Evolutionary conservation across 2,888 invertebrate genomes (phyloP).

Genomic region (Watsonalla binaria): DNA sequence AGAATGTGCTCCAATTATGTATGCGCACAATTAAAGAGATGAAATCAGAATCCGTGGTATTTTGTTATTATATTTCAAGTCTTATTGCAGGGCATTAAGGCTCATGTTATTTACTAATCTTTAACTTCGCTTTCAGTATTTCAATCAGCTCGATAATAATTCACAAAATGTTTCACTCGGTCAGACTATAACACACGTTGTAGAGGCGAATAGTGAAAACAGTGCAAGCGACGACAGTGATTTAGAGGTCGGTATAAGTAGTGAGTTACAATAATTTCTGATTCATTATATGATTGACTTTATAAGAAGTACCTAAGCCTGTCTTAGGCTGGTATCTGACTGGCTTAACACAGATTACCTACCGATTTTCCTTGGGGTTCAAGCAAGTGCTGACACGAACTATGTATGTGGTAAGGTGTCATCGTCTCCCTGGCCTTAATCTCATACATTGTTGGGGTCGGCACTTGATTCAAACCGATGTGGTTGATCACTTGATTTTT

Average conservation of each 20-base stretch:
- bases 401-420: too few species aligned
- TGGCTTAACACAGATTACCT: background rate
- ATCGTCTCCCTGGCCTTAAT: too few species aligned
- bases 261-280: conserved; percentile 3
- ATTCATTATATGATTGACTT: background rate
- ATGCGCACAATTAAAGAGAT: conserved; percentile 50
- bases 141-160: conserved; percentile 5
- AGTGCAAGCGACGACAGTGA: conserved; percentile 35
- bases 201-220: conserved; percentile 19
- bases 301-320: background rate
- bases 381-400: too few species aligned
- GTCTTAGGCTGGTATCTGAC: background rate
- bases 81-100: background rate
- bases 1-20: conserved; percentile 46
- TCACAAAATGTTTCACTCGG: conserved; percentile 7
- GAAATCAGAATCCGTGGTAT: conserved; percentile 39
- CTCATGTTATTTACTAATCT: background rate
- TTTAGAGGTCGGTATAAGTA: conserved; percentile 20
- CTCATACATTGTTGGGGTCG: too few species aligned
- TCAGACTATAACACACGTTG: conserved; percentile 16
- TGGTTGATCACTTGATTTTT: too few species aligned
- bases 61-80: background rate
- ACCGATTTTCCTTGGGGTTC: too few species aligned
- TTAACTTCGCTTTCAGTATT: conserved; percentile 12
- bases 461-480: too few species aligned